These are phyloP conservation scores for Sesia bembeciformis DNA, from an alignment of 2,888 invertebrate species.

Conservation along the genomic window DNA sequence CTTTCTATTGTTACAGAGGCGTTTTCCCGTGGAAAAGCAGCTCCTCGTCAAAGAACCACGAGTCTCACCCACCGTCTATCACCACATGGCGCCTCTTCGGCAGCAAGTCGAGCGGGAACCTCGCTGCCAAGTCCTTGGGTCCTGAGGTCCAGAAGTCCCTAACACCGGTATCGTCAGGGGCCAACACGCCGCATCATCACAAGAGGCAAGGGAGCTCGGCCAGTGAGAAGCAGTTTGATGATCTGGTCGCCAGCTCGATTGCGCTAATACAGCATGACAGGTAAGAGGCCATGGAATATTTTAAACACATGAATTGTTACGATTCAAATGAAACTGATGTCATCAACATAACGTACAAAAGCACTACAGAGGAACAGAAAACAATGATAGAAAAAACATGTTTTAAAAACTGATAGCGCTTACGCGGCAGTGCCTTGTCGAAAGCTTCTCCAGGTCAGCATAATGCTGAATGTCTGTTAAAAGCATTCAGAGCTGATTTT, in stretches of 20 bases:
- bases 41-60: slow-evolving; percentile 43
- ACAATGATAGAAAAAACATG: not conserved
- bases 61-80: slow-evolving; percentile 23
- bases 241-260: slow-evolving; percentile 80
- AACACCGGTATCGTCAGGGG: slow-evolving; percentile 48
- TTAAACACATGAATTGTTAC: not conserved
- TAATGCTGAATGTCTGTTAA: no score
- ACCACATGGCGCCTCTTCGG: slow-evolving; percentile 56
- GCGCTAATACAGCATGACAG: slow-evolving; percentile 82
- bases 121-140: slow-evolving; percentile 34
- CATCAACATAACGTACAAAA: not conserved
- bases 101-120: slow-evolving; percentile 53
- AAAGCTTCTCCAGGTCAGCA: no score
- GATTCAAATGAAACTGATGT: not conserved
- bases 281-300: slow-evolving; percentile 29
- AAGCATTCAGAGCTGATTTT: no score
- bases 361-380: not conserved
- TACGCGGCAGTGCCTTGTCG: no score
- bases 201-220: slow-evolving; percentile 64
- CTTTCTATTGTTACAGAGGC: slow-evolving; percentile 56
- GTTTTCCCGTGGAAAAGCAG: slow-evolving; percentile 71
- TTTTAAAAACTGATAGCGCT: no score
- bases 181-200: slow-evolving; percentile 59
- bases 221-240: slow-evolving; percentile 71
- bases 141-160: slow-evolving; percentile 45